Conservation (phyloP, 2,888 invertebrate genomes). For the Biston betularia region DNA sequence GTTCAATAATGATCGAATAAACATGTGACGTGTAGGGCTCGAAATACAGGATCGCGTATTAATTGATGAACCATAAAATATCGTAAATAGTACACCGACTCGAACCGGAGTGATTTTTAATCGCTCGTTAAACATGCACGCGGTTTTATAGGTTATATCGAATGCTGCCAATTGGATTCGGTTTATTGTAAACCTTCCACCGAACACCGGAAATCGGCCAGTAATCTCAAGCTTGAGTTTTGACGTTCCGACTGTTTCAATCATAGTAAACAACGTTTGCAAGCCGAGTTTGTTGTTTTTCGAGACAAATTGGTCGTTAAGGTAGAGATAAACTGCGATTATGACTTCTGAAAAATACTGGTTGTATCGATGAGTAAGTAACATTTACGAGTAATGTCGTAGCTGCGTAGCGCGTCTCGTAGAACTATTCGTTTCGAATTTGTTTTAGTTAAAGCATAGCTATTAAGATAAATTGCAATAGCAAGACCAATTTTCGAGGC, state of each 20-base stretch:
- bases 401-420: slow-evolving; percentile 10
- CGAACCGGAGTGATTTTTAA: slow-evolving; percentile 62
- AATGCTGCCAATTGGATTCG: slow-evolving; percentile 46
- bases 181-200: slow-evolving; percentile 42
- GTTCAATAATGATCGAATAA: slow-evolving; percentile 44
- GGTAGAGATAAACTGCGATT: slow-evolving; percentile 23
- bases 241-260: slow-evolving; percentile 30
- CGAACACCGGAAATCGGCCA: slow-evolving; percentile 38
- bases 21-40: slow-evolving; percentile 39
- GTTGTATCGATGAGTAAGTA: slow-evolving; percentile 20
- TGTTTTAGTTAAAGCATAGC: too few species aligned
- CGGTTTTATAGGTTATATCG: slow-evolving; percentile 51
- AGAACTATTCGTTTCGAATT: not conserved
- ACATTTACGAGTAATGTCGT: not conserved
- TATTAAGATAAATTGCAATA: too few species aligned
- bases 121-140: slow-evolving; percentile 60
- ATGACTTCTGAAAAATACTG: slow-evolving; percentile 25
- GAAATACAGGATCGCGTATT: slow-evolving; percentile 55
- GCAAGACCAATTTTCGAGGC: too few species aligned
- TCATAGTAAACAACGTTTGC: slow-evolving; percentile 36
- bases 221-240: slow-evolving; percentile 32
- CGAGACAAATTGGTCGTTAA: slow-evolving; percentile 33
- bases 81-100: slow-evolving; percentile 54
- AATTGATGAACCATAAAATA: slow-evolving; percentile 64
- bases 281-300: slow-evolving; percentile 29